These are phyloP conservation scores for Aviceda subcristata DNA, from an alignment of 2,113 vertebrate species.

Conservation along the genomic window DNA sequence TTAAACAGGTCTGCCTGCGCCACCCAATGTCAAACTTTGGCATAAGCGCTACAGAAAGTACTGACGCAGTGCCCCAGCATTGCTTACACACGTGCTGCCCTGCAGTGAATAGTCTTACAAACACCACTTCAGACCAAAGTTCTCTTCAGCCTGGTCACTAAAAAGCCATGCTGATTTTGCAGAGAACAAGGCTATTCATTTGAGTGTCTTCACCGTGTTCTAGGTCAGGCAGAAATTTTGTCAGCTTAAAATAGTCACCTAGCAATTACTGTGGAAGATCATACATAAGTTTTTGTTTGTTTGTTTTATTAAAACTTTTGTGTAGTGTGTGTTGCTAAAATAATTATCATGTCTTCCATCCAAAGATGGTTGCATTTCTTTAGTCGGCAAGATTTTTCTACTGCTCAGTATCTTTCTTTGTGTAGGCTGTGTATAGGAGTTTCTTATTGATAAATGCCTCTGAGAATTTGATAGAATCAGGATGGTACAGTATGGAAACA, in stretches of 20 bases:
- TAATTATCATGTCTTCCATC: background rate
- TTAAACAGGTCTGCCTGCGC: background rate
- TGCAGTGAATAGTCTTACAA: background rate
- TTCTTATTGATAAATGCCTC: background rate
- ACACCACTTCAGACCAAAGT: conserved; percentile 7
- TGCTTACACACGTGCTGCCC: background rate
- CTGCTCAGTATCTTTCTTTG: background rate
- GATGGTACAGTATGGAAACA: background rate
- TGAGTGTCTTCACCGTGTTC: background rate
- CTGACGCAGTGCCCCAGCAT: background rate
- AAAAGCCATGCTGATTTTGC: background rate
- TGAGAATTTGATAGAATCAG: background rate
- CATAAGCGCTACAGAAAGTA: background rate
- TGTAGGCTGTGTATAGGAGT: background rate
- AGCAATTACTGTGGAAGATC: background rate
- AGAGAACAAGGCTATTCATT: conserved; percentile 1
- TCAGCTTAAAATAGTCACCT: background rate
- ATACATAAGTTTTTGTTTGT: background rate
- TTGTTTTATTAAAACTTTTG: background rate
- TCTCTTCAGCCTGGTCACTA: background rate
- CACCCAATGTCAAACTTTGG: conserved; percentile 32
- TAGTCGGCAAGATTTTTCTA: background rate
- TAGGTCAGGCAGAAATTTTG: conserved; percentile 9
- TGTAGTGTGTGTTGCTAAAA: background rate
- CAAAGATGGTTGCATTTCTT: background rate